Evolutionary conservation across 2,888 invertebrate genomes (phyloP).

Genomic region (Orthosia gothica): DNA sequence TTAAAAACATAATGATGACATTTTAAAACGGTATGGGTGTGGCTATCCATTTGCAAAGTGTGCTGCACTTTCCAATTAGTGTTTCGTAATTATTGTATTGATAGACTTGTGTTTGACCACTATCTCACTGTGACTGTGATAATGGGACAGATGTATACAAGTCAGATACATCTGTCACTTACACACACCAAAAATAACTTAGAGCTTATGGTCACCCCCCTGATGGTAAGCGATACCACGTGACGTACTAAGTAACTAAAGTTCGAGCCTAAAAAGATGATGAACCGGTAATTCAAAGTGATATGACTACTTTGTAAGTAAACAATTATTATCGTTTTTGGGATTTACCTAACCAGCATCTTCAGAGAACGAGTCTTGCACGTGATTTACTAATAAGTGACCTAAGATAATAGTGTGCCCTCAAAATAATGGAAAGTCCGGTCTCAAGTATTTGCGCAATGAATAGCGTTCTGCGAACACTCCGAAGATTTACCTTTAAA

Average conservation of each 20-base stretch:
- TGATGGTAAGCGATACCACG: too few species aligned
- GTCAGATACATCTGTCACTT: too few species aligned
- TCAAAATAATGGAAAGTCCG: slow-evolving; percentile 52
- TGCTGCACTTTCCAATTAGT: background rate
- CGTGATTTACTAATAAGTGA: slow-evolving; percentile 43
- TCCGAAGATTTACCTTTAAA: slow-evolving; percentile 23
- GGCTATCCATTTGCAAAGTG: background rate
- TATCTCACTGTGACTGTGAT: background rate
- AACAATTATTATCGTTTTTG: slow-evolving; percentile 7
- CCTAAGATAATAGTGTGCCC: slow-evolving; percentile 29
- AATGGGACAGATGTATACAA: too few species aligned
- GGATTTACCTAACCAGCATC: slow-evolving; percentile 25
- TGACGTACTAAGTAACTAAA: background rate
- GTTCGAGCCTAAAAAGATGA: background rate
- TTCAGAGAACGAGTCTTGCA: slow-evolving; percentile 39
- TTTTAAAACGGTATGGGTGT: too few species aligned
- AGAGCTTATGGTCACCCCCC: too few species aligned
- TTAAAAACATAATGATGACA: background rate
- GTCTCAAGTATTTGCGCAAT: slow-evolving; percentile 25
- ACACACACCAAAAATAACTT: too few species aligned
- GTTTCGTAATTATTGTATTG: background rate
- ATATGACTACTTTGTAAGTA: background rate
- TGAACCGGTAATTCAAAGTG: background rate
- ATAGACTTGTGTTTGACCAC: background rate
- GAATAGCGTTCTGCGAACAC: slow-evolving; percentile 32